These are phyloP conservation scores for Caenorhabditis doughertyi DNA, from an alignment of 2,888 invertebrate genomes.

Conservation along the genomic window DNA sequence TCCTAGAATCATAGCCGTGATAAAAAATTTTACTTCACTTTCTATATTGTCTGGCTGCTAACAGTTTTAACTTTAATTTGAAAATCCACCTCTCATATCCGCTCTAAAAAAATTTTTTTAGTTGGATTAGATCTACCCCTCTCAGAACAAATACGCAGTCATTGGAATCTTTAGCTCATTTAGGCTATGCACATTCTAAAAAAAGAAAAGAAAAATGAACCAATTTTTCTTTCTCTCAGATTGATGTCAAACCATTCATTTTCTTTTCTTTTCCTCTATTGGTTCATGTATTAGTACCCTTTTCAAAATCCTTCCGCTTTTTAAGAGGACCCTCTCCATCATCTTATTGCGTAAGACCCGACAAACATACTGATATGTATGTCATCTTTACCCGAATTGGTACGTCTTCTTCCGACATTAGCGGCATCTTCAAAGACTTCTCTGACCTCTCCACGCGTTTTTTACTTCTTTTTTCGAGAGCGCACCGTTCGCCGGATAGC, in stretches of 20 bases:
- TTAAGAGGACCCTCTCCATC: slow-evolving; percentile 19
- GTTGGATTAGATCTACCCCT: too few species aligned
- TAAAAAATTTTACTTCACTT: too few species aligned
- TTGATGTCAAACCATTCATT: not conserved
- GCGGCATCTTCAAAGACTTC: slow-evolving; percentile 51
- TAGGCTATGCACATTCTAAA: not conserved
- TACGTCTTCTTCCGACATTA: slow-evolving; percentile 1
- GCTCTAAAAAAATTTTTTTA: too few species aligned
- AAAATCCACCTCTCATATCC: too few species aligned
- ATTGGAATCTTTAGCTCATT: too few species aligned
- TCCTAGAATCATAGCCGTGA: too few species aligned
- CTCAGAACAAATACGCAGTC: too few species aligned
- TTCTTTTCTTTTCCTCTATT: not conserved
- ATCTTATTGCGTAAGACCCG: slow-evolving; percentile 7
- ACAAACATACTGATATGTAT: slow-evolving; percentile 55
- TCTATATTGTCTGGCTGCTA: too few species aligned
- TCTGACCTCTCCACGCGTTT: slow-evolving; percentile 43
- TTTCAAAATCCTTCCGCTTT: slow-evolving; percentile 34
- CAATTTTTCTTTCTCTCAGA: slow-evolving; percentile 1
- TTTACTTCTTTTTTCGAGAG: slow-evolving; percentile 20
- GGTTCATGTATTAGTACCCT: not conserved
- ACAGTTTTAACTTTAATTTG: too few species aligned
- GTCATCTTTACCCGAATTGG: slow-evolving; percentile 28
- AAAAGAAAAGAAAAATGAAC: not conserved
- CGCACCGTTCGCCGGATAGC: slow-evolving; percentile 28